Percentiles rank a stretch among this genome's conserved stretches.
Conservation (phyloP, 2,113 vertebrate species). For the Fregetta grallaria region DNA sequence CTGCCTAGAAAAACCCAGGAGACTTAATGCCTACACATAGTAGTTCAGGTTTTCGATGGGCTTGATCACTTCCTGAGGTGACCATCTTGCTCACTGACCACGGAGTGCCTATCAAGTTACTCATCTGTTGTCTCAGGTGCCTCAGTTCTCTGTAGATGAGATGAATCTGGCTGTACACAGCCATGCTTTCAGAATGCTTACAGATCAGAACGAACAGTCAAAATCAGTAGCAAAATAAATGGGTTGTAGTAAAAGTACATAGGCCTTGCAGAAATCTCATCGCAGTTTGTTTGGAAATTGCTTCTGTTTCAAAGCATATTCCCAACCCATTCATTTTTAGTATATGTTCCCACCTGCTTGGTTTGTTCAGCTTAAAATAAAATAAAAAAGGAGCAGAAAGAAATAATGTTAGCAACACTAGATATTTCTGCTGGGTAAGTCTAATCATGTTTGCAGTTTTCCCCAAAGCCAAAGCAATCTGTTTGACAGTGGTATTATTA, state of each 20-base stretch:
- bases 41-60: not conserved
- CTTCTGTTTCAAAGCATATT: not conserved
- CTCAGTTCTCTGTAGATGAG: not conserved
- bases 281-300: not conserved
- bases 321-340: not conserved
- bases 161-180: not conserved
- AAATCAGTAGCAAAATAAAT: not conserved
- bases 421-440: not conserved
- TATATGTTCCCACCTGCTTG: not conserved
- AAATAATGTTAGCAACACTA: not conserved
- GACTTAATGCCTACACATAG: not conserved
- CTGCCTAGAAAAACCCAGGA: not conserved
- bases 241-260: not conserved
- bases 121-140: not conserved
- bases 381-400: not conserved
- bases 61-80: not conserved
- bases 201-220: not conserved
- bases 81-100: not conserved
- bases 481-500: not conserved
- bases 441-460: not conserved
- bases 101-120: not conserved
- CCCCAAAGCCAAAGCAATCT: not conserved
- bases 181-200: not conserved
- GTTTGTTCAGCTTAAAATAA: not conserved
- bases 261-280: not conserved